These are phyloP conservation scores for Petrocephalus zakoni DNA, from an alignment of 2,113 vertebrate species.

Conservation along the genomic window DNA sequence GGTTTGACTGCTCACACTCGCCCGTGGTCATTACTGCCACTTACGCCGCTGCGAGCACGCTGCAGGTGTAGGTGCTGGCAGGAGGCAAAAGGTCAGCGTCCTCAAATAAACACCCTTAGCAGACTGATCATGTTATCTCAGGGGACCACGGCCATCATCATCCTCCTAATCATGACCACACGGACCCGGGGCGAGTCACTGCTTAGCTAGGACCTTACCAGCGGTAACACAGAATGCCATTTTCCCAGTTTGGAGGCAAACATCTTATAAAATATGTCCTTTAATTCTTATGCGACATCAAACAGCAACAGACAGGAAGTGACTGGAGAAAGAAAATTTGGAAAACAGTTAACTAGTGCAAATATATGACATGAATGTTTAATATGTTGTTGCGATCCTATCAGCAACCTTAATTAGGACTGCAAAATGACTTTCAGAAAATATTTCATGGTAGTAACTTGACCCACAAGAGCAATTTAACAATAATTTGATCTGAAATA, in stretches of 20 bases:
- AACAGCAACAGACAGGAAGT: slow-evolving; percentile 46
- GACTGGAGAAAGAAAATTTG: slow-evolving; percentile 56
- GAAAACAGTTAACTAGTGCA: slow-evolving; percentile 59
- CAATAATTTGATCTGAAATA: slow-evolving; percentile 58
- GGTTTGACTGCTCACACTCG: neutral
- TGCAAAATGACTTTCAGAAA: slow-evolving; percentile 55
- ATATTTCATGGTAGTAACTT: slow-evolving; percentile 48
- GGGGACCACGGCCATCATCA: neutral
- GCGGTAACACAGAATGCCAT: neutral
- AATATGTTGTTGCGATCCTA: slow-evolving; percentile 61
- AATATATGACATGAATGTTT: slow-evolving; percentile 66
- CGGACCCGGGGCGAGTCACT: neutral
- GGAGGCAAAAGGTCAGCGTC: neutral
- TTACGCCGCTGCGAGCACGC: neutral
- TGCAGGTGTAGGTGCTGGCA: neutral
- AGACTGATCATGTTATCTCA: neutral
- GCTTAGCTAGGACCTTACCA: neutral
- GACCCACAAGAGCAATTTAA: slow-evolving; percentile 60
- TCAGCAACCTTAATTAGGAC: slow-evolving; percentile 57
- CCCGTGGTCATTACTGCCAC: neutral
- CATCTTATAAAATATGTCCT: slow-evolving; percentile 50
- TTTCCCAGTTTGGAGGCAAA: slow-evolving; percentile 39
- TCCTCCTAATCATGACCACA: neutral
- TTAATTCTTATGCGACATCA: slow-evolving; percentile 47
- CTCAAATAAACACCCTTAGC: neutral